Conservation (phyloP, 2,113 vertebrate species). For the Lepidothrix coronata region DNA sequence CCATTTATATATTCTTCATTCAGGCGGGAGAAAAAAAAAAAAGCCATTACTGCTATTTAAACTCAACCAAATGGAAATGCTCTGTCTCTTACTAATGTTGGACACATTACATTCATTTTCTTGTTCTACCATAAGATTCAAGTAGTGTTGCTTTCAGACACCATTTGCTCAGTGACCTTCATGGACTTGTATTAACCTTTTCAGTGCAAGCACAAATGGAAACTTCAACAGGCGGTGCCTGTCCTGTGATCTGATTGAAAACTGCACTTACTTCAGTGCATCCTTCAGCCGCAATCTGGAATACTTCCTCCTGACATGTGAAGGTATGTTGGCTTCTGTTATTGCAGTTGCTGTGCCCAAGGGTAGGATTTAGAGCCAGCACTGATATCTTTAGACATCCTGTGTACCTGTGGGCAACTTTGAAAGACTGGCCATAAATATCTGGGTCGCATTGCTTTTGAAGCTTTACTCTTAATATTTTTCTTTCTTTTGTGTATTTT, state of each 20-base stretch:
- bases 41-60: constrained; percentile 15
- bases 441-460: neutral
- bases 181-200: constrained; percentile 18
- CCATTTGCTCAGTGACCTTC: neutral
- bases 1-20: neutral
- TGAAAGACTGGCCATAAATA: neutral
- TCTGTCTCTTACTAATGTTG: constrained; percentile 13
- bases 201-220: constrained; percentile 88
- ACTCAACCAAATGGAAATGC: constrained; percentile 44
- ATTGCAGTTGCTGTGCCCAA: neutral
- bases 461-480: neutral
- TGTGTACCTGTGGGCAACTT: neutral
- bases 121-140: neutral
- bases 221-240: constrained; percentile 91
- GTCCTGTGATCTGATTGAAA: constrained; percentile 86
- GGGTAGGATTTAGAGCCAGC: neutral
- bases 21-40: neutral
- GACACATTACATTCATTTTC: constrained; percentile 32
- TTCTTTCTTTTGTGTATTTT: neutral
- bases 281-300: constrained; percentile 86
- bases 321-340: constrained; percentile 78
- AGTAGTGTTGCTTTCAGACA: neutral
- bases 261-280: constrained; percentile 87
- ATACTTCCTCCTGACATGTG: constrained; percentile 88
- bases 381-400: neutral